Evolutionary conservation across 2,113 vertebrate genomes (phyloP).

Genomic region (Pogonocichla stellata): DNA sequence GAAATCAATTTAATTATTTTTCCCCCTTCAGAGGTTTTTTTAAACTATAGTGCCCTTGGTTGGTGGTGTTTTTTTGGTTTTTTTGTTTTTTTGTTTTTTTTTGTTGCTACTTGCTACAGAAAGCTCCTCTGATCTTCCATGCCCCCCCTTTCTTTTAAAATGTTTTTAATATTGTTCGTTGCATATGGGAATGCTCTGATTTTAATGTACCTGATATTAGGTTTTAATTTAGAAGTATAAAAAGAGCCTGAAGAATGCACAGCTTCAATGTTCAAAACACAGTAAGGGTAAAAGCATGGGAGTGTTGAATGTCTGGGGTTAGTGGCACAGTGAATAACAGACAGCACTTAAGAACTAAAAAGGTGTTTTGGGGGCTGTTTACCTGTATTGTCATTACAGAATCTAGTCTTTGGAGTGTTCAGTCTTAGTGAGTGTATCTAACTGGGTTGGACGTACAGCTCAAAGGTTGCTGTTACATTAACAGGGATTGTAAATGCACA

Average conservation of each 20-base stretch:
- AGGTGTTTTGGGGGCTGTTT: not conserved
- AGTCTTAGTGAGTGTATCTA: not conserved
- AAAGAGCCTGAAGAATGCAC: not conserved
- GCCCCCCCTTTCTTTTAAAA: not conserved
- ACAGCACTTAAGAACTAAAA: not conserved
- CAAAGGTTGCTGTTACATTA: not conserved
- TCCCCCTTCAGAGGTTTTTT: not conserved
- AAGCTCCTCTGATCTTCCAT: not conserved
- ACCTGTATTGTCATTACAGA: not conserved
- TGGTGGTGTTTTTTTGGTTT: not conserved
- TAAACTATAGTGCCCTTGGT: not conserved
- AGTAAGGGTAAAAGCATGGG: not conserved
- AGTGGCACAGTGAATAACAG: not conserved
- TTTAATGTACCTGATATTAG: not conserved
- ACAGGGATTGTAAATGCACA: not conserved
- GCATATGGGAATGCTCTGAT: not conserved
- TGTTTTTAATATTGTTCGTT: not conserved
- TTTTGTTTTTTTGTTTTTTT: not conserved
- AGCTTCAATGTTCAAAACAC: not conserved
- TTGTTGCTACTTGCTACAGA: not conserved
- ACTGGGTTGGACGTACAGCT: not conserved
- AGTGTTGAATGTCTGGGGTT: not conserved
- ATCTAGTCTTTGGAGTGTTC: not conserved
- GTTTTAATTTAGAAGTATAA: not conserved
- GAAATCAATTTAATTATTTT: not conserved